Conservation (phyloP, 1,140 invertebrate genomes). For the Brachionus koreanus region DNA sequence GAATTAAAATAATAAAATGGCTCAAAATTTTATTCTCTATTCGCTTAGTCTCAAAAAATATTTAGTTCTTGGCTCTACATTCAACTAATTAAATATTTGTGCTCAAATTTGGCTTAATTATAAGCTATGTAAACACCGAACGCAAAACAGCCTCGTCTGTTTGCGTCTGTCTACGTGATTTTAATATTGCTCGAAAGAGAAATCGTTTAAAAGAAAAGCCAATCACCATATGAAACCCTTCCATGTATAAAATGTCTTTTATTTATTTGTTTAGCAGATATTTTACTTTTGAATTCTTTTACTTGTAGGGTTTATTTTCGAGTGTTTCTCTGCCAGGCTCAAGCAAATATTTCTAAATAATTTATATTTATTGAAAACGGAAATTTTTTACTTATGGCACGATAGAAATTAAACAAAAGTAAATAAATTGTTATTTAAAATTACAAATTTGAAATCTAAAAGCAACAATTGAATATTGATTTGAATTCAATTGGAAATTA, state of each 20-base stretch:
- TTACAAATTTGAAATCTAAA: not conserved
- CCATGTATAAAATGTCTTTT: not conserved
- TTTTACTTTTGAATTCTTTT: not conserved
- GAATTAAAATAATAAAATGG: too few relatives aligned
- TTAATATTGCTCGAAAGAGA: not conserved
- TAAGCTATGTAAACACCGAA: not conserved
- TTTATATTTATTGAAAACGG: not conserved
- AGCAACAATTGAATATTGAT: not conserved
- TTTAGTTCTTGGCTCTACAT: not conserved
- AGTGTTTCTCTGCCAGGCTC: not conserved
- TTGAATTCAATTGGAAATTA: not conserved
- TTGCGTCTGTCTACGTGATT: not conserved
- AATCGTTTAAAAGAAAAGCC: not conserved
- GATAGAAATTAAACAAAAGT: not conserved
- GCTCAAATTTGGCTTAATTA: not conserved
- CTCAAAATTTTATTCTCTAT: too few relatives aligned
- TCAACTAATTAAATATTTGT: not conserved
- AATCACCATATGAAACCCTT: not conserved
- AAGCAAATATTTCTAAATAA: not conserved
- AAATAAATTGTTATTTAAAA: conserved; percentile 2
- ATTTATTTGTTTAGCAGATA: not conserved
- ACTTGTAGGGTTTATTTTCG: not conserved
- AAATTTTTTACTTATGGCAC: not conserved
- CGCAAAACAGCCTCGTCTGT: not conserved
- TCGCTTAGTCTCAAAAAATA: not conserved